These are phyloP conservation scores for Opisthograptis luteolata DNA, from an alignment of 2,888 invertebrate genomes.

Conservation along the genomic window DNA sequence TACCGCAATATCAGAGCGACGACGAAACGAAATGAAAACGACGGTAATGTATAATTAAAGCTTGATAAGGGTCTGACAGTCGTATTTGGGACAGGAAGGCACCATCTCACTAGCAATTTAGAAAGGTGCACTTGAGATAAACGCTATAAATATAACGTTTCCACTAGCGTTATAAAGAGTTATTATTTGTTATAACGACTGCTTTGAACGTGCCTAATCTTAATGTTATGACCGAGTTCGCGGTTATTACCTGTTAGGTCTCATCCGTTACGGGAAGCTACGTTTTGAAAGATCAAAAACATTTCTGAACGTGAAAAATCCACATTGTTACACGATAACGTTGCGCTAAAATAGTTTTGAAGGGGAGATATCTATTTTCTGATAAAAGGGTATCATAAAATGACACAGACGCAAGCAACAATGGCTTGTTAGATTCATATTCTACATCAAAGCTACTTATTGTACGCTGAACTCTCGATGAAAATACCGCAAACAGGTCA, in stretches of 20 bases:
- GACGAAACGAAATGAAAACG: slow-evolving; percentile 69
- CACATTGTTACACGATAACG: slow-evolving; percentile 4
- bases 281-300: slow-evolving; percentile 10
- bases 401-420: no score
- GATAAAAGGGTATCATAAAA: slow-evolving; percentile 14
- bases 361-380: slow-evolving; percentile 21
- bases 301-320: neutral
- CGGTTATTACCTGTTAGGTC: slow-evolving; percentile 18
- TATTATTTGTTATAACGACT: slow-evolving; percentile 35
- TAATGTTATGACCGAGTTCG: slow-evolving; percentile 25
- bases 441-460: no score
- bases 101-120: slow-evolving; percentile 64
- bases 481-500: no score
- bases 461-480: no score
- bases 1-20: slow-evolving; percentile 50
- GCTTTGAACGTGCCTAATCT: slow-evolving; percentile 33
- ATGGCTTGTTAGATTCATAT: no score
- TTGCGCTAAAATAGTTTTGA: slow-evolving; percentile 9
- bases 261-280: slow-evolving; percentile 12
- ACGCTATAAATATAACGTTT: slow-evolving; percentile 44
- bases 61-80: slow-evolving; percentile 81
- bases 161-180: slow-evolving; percentile 27
- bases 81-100: slow-evolving; percentile 75
- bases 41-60: slow-evolving; percentile 80
- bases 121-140: slow-evolving; percentile 67